Base-by-base conservation (phyloP, 2,888 invertebrate species). In the Fragum fragum region DNA sequence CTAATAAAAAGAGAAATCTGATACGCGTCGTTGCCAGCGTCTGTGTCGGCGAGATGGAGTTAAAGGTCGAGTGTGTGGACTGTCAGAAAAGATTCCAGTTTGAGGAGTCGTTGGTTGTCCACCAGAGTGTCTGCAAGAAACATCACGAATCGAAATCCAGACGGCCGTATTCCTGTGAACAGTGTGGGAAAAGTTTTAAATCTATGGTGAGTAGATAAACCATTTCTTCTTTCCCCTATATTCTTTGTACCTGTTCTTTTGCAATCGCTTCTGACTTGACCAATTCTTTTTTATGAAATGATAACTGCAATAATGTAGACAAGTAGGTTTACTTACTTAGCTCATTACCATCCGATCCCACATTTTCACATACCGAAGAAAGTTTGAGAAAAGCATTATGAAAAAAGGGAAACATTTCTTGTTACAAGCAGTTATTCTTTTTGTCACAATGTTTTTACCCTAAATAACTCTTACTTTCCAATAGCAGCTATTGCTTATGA, bases 151-250 rank as follows among this genome's bases (percentile, higher is more conserved):
- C 29, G 3, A 61, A 32, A 2, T 52, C 39, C 3, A 57, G 79
- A 14, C 28, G 79, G 26, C 61, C 32, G 53, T 79, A 74, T 36
- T 36, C 32, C 21, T 79, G 79, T 72, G 75, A 75, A 32, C 55
- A 71, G 32, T 79, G 79, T 57, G 32, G 66, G 53, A 61, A 57
- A 32, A 75, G 52, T 29, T 79, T 79, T n/a, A 79, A 75, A 79
- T 70, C 75, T 28, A 79, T 79, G 79, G 79, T 79, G 68, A 72
- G 63, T 73, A 0, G 21, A 72, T 57, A 32, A 61, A 47, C 23
- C 2, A 57, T 57, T 26, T 57, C 57, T 57, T 57, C 26, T 57
- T 57, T 7, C 23, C 14, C 11, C 14, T 52, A 2, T n/a, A 7
- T 16, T 52, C 14, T 52, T 52, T 52, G 3, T 52, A 5, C 21